A percentile compares a stretch with the other conserved stretches of the same genome.
These are phyloP conservation scores for Cephus sareptanus DNA, from an alignment of 2,888 invertebrate genomes.

Conservation along the genomic window DNA sequence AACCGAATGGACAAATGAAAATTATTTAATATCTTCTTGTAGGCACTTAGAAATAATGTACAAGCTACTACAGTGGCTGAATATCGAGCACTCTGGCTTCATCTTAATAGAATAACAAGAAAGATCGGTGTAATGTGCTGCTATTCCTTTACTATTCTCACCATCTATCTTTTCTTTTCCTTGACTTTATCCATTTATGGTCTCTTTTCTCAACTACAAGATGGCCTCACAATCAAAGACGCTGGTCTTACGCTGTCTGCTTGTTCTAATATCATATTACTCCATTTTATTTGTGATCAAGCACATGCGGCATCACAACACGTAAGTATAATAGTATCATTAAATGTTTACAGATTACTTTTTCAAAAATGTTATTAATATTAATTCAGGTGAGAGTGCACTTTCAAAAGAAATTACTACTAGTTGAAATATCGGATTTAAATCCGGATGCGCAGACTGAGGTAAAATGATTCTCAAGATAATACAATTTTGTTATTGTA, in stretches of 20 bases:
- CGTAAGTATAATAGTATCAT: conserved; percentile 64
- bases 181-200: conserved; percentile 82
- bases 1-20: neutral
- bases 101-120: conserved; percentile 75
- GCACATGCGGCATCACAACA: conserved; percentile 80
- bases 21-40: conserved; percentile 26
- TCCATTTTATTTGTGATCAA: conserved; percentile 81
- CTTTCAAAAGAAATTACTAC: conserved; percentile 79
- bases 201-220: conserved; percentile 78
- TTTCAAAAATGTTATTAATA: neutral
- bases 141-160: conserved; percentile 77
- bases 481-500: neutral
- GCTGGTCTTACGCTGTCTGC: conserved; percentile 78
- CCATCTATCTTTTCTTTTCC: conserved; percentile 77
- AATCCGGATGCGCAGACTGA: conserved; percentile 81
- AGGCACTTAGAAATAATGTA: conserved; percentile 76
- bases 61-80: conserved; percentile 77
- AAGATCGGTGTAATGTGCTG: conserved; percentile 77
- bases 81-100: conserved; percentile 78
- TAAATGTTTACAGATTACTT: neutral
- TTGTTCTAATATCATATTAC: conserved; percentile 72
- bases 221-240: conserved; percentile 79
- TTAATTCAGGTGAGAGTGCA: conserved; percentile 72
- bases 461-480: conserved; percentile 38
- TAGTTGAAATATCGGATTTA: conserved; percentile 82